A percentile compares a stretch with the other conserved stretches of the same genome.
Evolutionary conservation across 2,113 vertebrate species (phyloP).

Genomic region (Cyphomyrus discorhynchus): DNA sequence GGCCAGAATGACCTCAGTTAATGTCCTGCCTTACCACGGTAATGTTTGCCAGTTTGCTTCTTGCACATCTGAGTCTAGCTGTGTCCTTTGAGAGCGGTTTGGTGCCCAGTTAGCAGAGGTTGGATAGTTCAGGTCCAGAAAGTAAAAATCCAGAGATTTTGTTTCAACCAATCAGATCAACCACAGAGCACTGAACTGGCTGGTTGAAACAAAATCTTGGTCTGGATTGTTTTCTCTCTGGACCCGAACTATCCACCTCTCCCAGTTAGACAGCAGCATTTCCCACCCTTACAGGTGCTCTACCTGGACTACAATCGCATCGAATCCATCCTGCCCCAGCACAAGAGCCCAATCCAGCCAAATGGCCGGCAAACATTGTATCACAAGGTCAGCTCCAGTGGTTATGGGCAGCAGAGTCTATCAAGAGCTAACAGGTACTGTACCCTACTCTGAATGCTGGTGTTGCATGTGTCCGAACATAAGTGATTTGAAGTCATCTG

Average conservation of each 20-base stretch:
- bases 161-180: not conserved
- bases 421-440: conserved; percentile 61
- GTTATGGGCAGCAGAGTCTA: conserved; percentile 63
- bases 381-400: conserved; percentile 74
- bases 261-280: not conserved
- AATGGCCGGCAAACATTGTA: conserved; percentile 69
- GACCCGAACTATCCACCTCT: not conserved
- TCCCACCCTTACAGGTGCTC: conserved; percentile 53
- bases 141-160: not conserved
- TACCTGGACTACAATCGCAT: conserved; percentile 75
- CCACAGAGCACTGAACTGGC: not conserved
- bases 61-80: not conserved
- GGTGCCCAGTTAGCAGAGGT: not conserved
- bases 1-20: not conserved
- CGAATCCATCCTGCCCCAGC: conserved; percentile 71
- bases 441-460: not conserved
- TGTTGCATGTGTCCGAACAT: not conserved
- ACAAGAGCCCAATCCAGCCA: conserved; percentile 60
- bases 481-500: not conserved
- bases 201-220: not conserved
- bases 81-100: not conserved
- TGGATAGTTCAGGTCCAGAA: not conserved
- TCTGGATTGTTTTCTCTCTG: not conserved
- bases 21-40: not conserved
- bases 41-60: not conserved